These are phyloP conservation scores for Stylophora pistillata DNA, from an alignment of 64 coral and sea anemone species.

Conservation along the genomic window DNA sequence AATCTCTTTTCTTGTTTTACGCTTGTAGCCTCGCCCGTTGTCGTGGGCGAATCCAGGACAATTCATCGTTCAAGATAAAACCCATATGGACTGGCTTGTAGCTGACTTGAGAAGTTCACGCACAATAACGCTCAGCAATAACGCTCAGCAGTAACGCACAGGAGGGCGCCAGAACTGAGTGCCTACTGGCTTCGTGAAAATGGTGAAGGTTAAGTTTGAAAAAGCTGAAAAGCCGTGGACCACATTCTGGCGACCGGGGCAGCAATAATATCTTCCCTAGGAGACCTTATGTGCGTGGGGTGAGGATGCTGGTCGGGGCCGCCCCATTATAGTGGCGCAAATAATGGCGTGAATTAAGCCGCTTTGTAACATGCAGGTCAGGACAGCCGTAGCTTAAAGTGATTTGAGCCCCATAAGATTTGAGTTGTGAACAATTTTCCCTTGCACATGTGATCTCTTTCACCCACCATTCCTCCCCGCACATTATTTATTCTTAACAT, in stretches of 20 bases:
- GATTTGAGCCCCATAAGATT: too few relatives aligned
- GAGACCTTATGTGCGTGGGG: too few relatives aligned
- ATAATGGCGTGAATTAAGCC: too few relatives aligned
- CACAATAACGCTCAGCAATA: conserved; percentile 14
- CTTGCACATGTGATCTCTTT: too few relatives aligned
- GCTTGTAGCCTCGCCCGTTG: conserved; percentile 59
- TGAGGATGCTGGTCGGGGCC: too few relatives aligned
- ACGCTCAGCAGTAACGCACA: conserved; percentile 21
- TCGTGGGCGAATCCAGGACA: conserved; percentile 85
- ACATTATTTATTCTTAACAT: too few relatives aligned
- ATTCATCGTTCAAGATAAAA: conserved; percentile 78
- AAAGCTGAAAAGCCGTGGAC: background rate
- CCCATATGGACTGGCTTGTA: conserved; percentile 88
- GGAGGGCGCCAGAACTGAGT: conserved; percentile 4
- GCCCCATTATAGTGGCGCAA: too few relatives aligned
- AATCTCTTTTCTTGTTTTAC: background rate
- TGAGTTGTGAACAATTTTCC: too few relatives aligned
- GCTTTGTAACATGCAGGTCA: too few relatives aligned
- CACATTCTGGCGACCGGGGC: background rate
- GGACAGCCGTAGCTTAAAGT: too few relatives aligned
- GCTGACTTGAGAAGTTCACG: conserved; percentile 71
- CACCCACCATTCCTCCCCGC: too few relatives aligned
- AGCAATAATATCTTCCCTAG: too few relatives aligned
- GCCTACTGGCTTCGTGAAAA: conserved; percentile 4
- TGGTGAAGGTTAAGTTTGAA: background rate